Conservation (phyloP, 2,113 vertebrate species). For the Phoxinus phoxinus region DNA sequence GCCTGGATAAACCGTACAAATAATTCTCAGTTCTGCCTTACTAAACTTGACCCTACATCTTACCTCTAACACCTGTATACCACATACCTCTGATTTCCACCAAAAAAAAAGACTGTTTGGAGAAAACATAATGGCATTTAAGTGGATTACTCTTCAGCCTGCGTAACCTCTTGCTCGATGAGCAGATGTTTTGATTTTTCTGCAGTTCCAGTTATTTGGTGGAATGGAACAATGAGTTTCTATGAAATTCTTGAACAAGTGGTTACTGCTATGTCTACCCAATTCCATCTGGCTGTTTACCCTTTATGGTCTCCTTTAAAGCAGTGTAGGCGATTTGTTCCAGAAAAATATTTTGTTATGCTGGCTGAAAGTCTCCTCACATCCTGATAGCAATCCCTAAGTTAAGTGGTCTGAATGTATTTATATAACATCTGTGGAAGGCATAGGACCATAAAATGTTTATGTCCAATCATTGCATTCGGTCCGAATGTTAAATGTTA, state of each 20-base stretch:
- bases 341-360: too few species aligned
- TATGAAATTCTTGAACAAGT: background rate
- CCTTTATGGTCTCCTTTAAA: background rate
- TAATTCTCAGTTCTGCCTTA: background rate
- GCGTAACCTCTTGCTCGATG: background rate
- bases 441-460: too few species aligned
- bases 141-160: background rate
- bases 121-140: background rate
- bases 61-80: conserved; percentile 25
- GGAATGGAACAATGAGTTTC: conserved; percentile 2
- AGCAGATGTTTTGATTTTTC: conserved; percentile 12
- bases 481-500: too few species aligned
- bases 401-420: too few species aligned
- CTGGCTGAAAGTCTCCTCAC: too few species aligned
- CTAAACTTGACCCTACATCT: conserved; percentile 4
- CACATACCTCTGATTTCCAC: background rate
- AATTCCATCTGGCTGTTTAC: background rate
- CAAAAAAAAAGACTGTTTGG: background rate
- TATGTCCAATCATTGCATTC: too few species aligned
- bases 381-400: too few species aligned
- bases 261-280: background rate
- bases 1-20: background rate
- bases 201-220: conserved; percentile 10
- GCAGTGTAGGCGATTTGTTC: too few species aligned
- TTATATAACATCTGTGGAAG: too few species aligned